A percentile compares a stretch with the other conserved stretches of the same genome.
Evolutionary conservation across 2,888 invertebrate genomes (phyloP).

Genomic region (Eugnorisma glareosa): DNA sequence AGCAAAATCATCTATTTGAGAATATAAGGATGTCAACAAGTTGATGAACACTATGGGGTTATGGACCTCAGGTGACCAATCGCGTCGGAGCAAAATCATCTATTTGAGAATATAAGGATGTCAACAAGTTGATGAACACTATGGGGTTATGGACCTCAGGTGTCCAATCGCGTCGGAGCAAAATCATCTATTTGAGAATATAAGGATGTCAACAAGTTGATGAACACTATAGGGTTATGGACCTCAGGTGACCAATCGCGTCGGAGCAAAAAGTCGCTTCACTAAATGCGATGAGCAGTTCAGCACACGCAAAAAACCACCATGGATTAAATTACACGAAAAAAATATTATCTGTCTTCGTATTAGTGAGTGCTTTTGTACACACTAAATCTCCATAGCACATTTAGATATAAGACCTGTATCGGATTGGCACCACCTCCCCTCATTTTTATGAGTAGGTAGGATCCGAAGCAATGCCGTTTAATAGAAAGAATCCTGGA

Average conservation of each 20-base stretch:
- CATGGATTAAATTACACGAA: neutral
- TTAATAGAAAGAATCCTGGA: neutral
- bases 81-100: no score
- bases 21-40: neutral
- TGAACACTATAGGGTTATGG: constrained; percentile 13
- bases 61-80: neutral
- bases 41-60: constrained; percentile 15
- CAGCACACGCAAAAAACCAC: neutral
- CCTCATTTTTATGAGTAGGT: neutral
- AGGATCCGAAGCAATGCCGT: neutral
- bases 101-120: neutral
- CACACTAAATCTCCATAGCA: neutral
- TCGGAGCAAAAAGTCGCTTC: neutral
- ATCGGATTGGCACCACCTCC: neutral
- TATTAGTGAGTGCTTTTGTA: neutral
- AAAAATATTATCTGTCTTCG: neutral
- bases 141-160: constrained; percentile 7
- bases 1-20: neutral
- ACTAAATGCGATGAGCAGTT: neutral
- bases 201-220: neutral
- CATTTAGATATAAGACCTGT: neutral
- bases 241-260: constrained; percentile 5
- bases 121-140: constrained; percentile 7
- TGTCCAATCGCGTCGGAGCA: no score
- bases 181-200: neutral